phyloP scores from a whole-genome alignment of 2,888 invertebrate species.

The Xestia c-nigrum region DNA sequence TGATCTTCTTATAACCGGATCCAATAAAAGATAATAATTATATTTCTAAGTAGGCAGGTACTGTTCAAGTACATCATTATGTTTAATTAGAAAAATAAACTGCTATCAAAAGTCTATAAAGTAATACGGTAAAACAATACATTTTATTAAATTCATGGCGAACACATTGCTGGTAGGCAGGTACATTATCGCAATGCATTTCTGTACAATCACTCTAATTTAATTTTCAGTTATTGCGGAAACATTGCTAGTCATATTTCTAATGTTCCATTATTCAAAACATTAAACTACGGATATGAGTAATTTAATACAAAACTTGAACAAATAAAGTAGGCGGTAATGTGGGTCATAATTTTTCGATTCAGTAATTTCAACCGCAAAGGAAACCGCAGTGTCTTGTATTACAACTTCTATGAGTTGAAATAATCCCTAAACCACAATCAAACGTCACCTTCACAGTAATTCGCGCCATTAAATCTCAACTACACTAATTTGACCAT shows the following conservation, averaged over 20 bases:
- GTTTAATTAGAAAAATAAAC: not conserved
- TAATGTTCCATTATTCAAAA: slow-evolving; percentile 31
- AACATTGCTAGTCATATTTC: slow-evolving; percentile 17
- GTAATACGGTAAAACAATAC: not conserved
- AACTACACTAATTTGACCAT: slow-evolving; percentile 39
- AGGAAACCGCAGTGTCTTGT: slow-evolving; percentile 44
- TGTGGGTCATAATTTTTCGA: slow-evolving; percentile 49
- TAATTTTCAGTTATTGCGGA: slow-evolving; percentile 17
- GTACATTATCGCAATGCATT: not conserved
- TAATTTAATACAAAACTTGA: slow-evolving; percentile 42
- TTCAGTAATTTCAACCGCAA: slow-evolving; percentile 62
- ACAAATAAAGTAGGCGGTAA: slow-evolving; percentile 34
- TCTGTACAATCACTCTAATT: not conserved
- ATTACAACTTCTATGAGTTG: slow-evolving; percentile 49
- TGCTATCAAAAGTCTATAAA: not conserved
- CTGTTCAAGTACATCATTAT: not conserved
- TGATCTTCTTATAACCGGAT: not conserved
- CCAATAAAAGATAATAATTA: not conserved
- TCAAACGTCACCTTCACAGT: slow-evolving; percentile 49
- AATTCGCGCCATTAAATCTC: slow-evolving; percentile 51
- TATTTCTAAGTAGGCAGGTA: not conserved
- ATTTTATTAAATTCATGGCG: not conserved
- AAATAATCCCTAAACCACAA: slow-evolving; percentile 61
- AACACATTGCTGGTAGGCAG: not conserved
- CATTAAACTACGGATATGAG: slow-evolving; percentile 57